A percentile compares a stretch with the other conserved stretches of the same genome.
Conservation (phyloP, 2,113 vertebrate genomes). For the Polypterus senegalus region DNA sequence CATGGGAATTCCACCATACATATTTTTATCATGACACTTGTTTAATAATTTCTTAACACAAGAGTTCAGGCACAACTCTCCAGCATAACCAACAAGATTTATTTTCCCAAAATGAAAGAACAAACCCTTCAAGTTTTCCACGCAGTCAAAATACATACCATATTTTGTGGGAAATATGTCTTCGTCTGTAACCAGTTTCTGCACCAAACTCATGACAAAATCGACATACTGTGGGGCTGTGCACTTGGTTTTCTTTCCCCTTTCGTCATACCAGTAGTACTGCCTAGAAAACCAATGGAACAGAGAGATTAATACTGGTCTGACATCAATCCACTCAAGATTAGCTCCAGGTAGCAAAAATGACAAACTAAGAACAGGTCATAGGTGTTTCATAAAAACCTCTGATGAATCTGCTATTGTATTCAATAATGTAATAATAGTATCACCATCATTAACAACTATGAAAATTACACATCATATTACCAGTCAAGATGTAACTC, state of each 20-base stretch:
- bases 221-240: constrained; percentile 96
- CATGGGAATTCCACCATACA: background rate
- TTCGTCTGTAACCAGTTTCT: constrained; percentile 95
- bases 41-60: background rate
- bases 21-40: background rate
- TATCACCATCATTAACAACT: too few species aligned
- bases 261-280: constrained; percentile 97
- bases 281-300: constrained; percentile 46
- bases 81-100: background rate
- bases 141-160: constrained; percentile 44
- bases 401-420: too few species aligned
- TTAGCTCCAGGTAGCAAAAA: too few species aligned
- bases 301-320: too few species aligned
- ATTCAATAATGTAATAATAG: too few species aligned
- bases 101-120: background rate
- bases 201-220: constrained; percentile 95
- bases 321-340: too few species aligned
- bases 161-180: constrained; percentile 97
- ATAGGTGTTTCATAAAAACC: too few species aligned
- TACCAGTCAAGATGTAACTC: too few species aligned
- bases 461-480: too few species aligned
- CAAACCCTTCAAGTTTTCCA: background rate
- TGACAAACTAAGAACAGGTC: too few species aligned
- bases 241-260: constrained; percentile 96
- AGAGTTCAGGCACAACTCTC: background rate